phyloP scores from a whole-genome alignment of 2,888 invertebrate species.

The Mycogona germanica region DNA sequence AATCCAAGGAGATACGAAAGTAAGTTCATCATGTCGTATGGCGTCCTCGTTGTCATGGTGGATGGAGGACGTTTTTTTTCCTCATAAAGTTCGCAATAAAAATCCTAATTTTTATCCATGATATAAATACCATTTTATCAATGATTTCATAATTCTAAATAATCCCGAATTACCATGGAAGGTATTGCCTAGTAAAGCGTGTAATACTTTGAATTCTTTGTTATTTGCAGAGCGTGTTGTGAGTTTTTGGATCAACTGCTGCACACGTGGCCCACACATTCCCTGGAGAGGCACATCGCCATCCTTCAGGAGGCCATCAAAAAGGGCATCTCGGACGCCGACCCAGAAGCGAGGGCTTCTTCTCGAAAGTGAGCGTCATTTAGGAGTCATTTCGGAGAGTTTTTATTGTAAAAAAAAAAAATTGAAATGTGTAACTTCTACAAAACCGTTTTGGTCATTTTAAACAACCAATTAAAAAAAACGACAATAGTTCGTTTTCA shows the following conservation, averaged over 20 bases:
- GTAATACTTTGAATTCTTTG: not conserved
- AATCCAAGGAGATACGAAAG: constrained; percentile 79
- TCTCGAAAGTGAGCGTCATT: constrained; percentile 68
- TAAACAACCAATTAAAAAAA: too few relatives aligned
- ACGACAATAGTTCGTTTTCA: too few relatives aligned
- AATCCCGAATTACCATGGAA: not conserved
- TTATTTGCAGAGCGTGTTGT: constrained; percentile 44
- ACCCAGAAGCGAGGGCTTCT: constrained; percentile 69
- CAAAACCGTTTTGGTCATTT: too few relatives aligned
- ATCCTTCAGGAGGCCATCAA: constrained; percentile 66
- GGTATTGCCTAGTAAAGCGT: not conserved
- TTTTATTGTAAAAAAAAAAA: too few relatives aligned
- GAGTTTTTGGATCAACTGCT: constrained; percentile 74
- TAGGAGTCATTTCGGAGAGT: too few relatives aligned
- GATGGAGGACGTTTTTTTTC: too few relatives aligned
- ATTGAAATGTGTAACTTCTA: too few relatives aligned
- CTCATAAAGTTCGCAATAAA: too few relatives aligned
- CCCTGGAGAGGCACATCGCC: constrained; percentile 66
- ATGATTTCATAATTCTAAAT: constrained; percentile 14
- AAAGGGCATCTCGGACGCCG: constrained; percentile 79
- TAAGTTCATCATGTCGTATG: constrained; percentile 24
- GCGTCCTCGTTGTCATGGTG: too few relatives aligned
- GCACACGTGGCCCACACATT: constrained; percentile 72
- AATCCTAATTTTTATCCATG: not conserved
- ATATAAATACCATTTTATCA: constrained; percentile 6